These are phyloP conservation scores for Danio albolineatus DNA, from an alignment of 2,797 vertebrate genomes.

Conservation along the genomic window DNA sequence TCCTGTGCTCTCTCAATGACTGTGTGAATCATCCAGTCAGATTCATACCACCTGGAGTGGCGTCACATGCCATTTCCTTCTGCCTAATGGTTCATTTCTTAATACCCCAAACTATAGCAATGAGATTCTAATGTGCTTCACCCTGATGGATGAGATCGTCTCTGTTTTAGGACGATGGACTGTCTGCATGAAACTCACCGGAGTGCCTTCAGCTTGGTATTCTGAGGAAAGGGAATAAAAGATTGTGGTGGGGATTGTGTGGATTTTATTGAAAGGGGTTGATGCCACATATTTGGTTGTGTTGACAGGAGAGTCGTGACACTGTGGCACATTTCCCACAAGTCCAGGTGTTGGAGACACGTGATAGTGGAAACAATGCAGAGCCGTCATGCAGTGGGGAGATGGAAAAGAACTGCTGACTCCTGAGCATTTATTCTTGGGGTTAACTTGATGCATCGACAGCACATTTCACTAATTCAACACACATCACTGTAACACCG, in stretches of 20 bases:
- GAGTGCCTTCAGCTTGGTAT: neutral
- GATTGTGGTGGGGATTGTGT: constrained; percentile 34
- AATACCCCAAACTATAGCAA: constrained; percentile 73
- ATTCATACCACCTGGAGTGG: constrained; percentile 77
- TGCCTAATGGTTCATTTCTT: constrained; percentile 78
- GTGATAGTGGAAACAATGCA: constrained; percentile 37
- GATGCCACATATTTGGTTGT: constrained; percentile 20
- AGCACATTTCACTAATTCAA: constrained; percentile 49
- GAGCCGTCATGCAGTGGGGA: constrained; percentile 1
- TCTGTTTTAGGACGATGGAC: constrained; percentile 9
- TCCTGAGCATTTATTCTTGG: constrained; percentile 27
- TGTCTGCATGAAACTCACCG: constrained; percentile 11
- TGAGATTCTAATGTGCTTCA: constrained; percentile 57
- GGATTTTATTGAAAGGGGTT: constrained; percentile 36
- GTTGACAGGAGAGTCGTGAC: constrained; percentile 47
- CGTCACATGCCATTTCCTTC: constrained; percentile 79
- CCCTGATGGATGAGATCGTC: constrained; percentile 46
- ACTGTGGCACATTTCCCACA: constrained; percentile 22
- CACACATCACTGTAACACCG: constrained; percentile 15
- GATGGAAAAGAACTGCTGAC: constrained; percentile 44
- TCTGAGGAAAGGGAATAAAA: neutral
- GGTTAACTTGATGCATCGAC: constrained; percentile 47
- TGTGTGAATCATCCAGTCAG: constrained; percentile 75
- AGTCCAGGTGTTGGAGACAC: constrained; percentile 44
- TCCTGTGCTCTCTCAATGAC: constrained; percentile 59